These are phyloP conservation scores for Teleopsis dalmanni DNA, from an alignment of 1,140 invertebrate genomes.

Conservation along the genomic window DNA sequence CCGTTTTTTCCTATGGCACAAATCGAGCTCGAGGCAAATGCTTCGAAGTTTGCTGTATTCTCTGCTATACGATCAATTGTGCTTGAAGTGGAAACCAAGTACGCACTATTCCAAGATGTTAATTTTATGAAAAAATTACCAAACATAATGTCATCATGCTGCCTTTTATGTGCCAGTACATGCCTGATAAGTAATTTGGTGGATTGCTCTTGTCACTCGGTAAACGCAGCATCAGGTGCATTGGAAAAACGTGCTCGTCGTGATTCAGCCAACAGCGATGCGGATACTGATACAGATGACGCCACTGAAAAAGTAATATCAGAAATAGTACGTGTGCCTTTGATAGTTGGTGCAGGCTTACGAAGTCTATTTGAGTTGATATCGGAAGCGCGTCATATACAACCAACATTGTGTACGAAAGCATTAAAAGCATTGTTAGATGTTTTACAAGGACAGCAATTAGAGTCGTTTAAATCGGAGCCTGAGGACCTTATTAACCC, in stretches of 20 bases:
- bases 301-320: conserved; percentile 29
- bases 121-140: conserved; percentile 13
- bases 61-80: conserved; percentile 40
- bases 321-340: conserved; percentile 33
- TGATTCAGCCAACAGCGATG: conserved; percentile 38
- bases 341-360: conserved; percentile 87
- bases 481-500: conserved; percentile 71
- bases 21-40: conserved; percentile 42
- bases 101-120: conserved; percentile 34
- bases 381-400: conserved; percentile 69
- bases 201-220: conserved; percentile 36
- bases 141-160: conserved; percentile 30
- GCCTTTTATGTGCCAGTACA: conserved; percentile 29
- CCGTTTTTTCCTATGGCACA: conserved; percentile 35
- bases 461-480: conserved; percentile 50
- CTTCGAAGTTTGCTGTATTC: conserved; percentile 43
- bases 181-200: conserved; percentile 33
- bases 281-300: conserved; percentile 34
- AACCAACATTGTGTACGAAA: conserved; percentile 78
- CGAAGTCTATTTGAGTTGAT: conserved; percentile 87
- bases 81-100: conserved; percentile 38
- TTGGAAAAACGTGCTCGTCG: conserved; percentile 21
- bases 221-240: conserved; percentile 6
- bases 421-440: conserved; percentile 80
- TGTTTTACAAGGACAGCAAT: conserved; percentile 68